Evolutionary conservation across 2,888 invertebrate species (phyloP).

Genomic region (Anticlea derivata): DNA sequence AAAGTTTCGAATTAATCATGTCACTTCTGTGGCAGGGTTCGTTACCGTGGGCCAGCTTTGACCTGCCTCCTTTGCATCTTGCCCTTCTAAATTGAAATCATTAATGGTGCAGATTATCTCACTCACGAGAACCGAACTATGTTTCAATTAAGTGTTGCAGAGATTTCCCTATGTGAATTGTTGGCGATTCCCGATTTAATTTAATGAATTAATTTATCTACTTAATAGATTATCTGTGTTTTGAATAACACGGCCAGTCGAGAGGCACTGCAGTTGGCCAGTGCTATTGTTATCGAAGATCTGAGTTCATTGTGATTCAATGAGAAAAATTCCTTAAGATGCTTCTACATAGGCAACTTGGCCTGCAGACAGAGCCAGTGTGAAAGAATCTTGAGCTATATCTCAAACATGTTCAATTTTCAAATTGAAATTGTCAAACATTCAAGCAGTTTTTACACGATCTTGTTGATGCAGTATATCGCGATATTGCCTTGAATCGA

Average conservation of each 20-base stretch:
- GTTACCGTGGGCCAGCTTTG: not conserved
- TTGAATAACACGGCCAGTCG: slow-evolving; percentile 41
- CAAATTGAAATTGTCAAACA: too few relatives aligned
- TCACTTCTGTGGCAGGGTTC: too few relatives aligned
- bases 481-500: too few relatives aligned
- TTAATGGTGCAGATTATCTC: slow-evolving; percentile 79
- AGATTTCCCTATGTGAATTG: slow-evolving; percentile 77
- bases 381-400: too few relatives aligned
- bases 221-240: slow-evolving; percentile 46
- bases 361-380: too few relatives aligned
- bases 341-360: too few relatives aligned
- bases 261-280: slow-evolving; percentile 23
- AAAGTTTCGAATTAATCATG: too few relatives aligned
- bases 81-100: slow-evolving; percentile 80
- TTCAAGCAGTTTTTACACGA: too few relatives aligned
- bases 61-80: slow-evolving; percentile 57
- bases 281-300: slow-evolving; percentile 38
- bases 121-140: slow-evolving; percentile 72
- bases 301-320: slow-evolving; percentile 33
- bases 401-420: too few relatives aligned
- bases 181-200: slow-evolving; percentile 64
- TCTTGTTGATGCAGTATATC: too few relatives aligned
- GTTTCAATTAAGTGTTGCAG: slow-evolving; percentile 79
- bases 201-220: slow-evolving; percentile 73
- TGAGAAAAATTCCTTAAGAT: slow-evolving; percentile 28